Percentiles rank a stretch among this genome's conserved stretches.
phyloP scores from a whole-genome alignment of 2,797 vertebrate genomes.

The Rhyacichthys aspro region DNA sequence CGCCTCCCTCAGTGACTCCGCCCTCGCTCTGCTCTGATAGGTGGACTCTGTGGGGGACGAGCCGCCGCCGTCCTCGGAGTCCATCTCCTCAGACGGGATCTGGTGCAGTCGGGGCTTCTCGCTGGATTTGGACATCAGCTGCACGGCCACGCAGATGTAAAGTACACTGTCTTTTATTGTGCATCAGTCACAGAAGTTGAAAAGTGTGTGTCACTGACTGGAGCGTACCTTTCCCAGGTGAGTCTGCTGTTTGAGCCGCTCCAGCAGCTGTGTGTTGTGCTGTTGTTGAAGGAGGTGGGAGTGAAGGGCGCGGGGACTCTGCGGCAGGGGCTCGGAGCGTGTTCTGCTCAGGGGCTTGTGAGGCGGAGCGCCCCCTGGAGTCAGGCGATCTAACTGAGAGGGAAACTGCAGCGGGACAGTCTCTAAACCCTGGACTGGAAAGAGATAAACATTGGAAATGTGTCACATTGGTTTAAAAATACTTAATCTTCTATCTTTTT shows the following conservation, averaged over 20 bases:
- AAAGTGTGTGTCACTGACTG: slow-evolving; percentile 1
- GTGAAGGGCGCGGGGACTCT: slow-evolving; percentile 81
- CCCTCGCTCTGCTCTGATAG: slow-evolving; percentile 63
- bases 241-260: slow-evolving; percentile 89
- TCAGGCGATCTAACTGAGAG: slow-evolving; percentile 77
- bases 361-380: slow-evolving; percentile 82
- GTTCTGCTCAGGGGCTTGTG: slow-evolving; percentile 93
- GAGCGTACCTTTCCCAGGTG: slow-evolving; percentile 83
- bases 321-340: slow-evolving; percentile 93
- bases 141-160: slow-evolving; percentile 11
- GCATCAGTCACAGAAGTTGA: background rate
- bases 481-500: no score
- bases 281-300: slow-evolving; percentile 87
- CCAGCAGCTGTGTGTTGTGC: slow-evolving; percentile 86
- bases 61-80: slow-evolving; percentile 80
- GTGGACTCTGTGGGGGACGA: slow-evolving; percentile 65
- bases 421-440: slow-evolving; percentile 86
- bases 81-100: slow-evolving; percentile 95
- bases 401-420: slow-evolving; percentile 84
- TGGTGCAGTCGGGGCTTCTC: slow-evolving; percentile 92
- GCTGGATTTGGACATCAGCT: slow-evolving; percentile 87
- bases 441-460: no score
- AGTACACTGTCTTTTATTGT: background rate
- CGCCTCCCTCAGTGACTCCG: slow-evolving; percentile 75
- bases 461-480: no score